These are phyloP conservation scores for Drosophila mulleri DNA, from an alignment of 2,888 invertebrate genomes.

Conservation along the genomic window DNA sequence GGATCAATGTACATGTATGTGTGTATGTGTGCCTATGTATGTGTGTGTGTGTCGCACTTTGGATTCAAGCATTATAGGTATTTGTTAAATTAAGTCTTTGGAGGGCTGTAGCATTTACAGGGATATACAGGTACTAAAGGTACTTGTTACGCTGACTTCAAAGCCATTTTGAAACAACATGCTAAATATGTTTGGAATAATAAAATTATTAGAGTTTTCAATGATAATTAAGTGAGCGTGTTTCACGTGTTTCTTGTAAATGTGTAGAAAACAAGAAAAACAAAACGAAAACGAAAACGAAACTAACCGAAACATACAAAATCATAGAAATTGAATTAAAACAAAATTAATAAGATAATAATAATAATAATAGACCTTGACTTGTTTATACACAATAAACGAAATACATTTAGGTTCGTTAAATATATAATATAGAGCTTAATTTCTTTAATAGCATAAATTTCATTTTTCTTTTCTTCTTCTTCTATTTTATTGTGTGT, in stretches of 20 bases:
- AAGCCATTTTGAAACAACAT: constrained; percentile 75
- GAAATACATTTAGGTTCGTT: constrained; percentile 52
- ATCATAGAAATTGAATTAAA: constrained; percentile 30
- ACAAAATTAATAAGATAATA: constrained; percentile 16
- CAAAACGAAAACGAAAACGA: constrained; percentile 8
- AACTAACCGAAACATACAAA: constrained; percentile 2
- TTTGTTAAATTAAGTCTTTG: constrained; percentile 38
- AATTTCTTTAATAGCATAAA: constrained; percentile 36
- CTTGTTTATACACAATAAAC: constrained; percentile 55
- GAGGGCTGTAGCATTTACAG: constrained; percentile 74
- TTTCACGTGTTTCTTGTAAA: constrained; percentile 73
- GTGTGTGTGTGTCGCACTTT: constrained; percentile 56
- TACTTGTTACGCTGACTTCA: constrained; percentile 71
- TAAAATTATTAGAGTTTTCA: constrained; percentile 53
- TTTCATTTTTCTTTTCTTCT: constrained; percentile 29
- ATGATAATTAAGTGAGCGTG: constrained; percentile 76
- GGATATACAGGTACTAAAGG: constrained; percentile 61
- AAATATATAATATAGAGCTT: constrained; percentile 45
- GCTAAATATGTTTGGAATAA: constrained; percentile 66
- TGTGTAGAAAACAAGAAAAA: constrained; percentile 53
- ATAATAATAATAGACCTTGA: constrained; percentile 43
- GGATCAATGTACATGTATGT: constrained; percentile 22
- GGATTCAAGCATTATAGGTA: constrained; percentile 64
- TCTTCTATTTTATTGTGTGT: constrained; percentile 25
- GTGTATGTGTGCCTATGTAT: constrained; percentile 3